Base-by-base conservation (phyloP, 1,140 invertebrate genomes). In the Sinella curviseta region DNA sequence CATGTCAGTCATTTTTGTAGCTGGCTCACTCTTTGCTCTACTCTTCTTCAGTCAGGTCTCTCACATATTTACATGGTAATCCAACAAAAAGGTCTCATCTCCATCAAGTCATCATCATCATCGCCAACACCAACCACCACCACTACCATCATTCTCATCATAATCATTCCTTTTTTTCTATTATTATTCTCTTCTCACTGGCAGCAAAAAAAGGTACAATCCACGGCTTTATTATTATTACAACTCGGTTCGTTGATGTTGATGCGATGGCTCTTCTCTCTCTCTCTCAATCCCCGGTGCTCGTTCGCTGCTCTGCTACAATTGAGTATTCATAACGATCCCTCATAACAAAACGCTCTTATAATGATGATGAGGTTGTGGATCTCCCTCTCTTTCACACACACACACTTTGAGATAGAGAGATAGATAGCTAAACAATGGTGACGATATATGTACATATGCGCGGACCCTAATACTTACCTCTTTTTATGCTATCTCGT, bases 241-340 rank as follows among this genome's bases (percentile, higher is more conserved):
- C 16, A 26, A 26, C 57, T 65, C 26, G 16, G 26, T 65, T 65
- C 57, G 57, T 65, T 26, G 26, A 65, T 12, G 57, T 26, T 65
- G 57, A n/a, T 48, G 39, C 39, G n/a, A n/a, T 48, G 39, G 39
- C 57, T 65, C 24, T 65, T 26, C 24, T 65, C 26, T 48, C 39
- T 20, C 8, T n/a, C n/a, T n/a, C n/a, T n/a, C n/a, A n/a, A n/a
- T n/a, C 39, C 39, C 8, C 20, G 39, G 8, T 48, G 8, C 39
- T 48, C 20, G 39, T 48, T 48, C 39, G 57, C 57, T 70, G 2
- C 57, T 26, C 65, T 70, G 26, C 65, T 70, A 70, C 65, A 33
- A 70, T 70, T 70, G 65, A 65, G 16, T 33, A 70, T 70, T 70
- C 65, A 70, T 70, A 70, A 70, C 65, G 65, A 70, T 70, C 65